Percentiles rank a stretch among this genome's conserved stretches.
These are phyloP conservation scores for Macropus fuliginosus DNA, from an alignment of 2,797 vertebrate genomes.

Conservation along the genomic window DNA sequence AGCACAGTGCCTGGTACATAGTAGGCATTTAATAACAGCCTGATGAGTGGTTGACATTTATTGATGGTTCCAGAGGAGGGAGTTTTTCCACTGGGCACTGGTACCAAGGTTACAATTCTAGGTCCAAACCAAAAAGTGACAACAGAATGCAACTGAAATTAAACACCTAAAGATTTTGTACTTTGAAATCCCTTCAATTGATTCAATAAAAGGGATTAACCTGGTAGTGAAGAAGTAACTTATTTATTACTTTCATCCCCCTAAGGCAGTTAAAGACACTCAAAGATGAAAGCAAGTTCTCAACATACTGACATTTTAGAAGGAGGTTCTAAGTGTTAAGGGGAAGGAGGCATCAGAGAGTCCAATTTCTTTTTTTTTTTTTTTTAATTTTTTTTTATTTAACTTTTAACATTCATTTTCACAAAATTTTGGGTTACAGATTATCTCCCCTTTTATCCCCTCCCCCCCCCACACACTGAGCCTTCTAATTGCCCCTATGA, in stretches of 20 bases:
- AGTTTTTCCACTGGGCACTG: not conserved
- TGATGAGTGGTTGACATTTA: not conserved
- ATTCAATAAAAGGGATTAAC: not conserved
- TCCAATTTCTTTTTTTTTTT: no score
- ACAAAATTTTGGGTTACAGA: no score
- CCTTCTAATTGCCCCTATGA: no score
- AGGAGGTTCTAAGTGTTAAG: not conserved
- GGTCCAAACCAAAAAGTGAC: not conserved
- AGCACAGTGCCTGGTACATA: not conserved
- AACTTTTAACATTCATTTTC: no score
- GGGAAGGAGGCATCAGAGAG: constrained; percentile 39
- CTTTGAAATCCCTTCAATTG: not conserved
- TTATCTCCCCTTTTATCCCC: no score
- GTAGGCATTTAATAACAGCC: not conserved
- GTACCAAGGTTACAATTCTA: not conserved
- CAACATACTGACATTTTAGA: constrained; percentile 27
- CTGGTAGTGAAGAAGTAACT: not conserved
- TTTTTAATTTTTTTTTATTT: no score
- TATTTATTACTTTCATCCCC: not conserved
- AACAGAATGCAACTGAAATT: not conserved
- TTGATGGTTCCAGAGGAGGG: not conserved
- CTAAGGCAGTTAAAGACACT: not conserved
- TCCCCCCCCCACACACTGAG: no score
- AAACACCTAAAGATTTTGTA: not conserved
- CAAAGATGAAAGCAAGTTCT: not conserved